Base-by-base conservation (phyloP, 1,140 invertebrate genomes). In the Hydropsyche tenuis region DNA sequence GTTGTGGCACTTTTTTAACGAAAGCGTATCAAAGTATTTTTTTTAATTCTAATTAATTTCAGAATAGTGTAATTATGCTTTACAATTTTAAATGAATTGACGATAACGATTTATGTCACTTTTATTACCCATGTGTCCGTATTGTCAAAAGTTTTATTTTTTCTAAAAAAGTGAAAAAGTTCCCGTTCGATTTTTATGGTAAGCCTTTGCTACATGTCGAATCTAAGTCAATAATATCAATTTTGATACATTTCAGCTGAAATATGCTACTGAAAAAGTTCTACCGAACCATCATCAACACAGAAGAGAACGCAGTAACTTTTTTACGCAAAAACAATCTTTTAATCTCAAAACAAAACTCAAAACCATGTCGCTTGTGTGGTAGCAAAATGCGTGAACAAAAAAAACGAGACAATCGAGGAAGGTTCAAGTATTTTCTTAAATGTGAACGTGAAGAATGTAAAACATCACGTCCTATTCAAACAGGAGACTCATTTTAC, bases 241-340 rank as follows among this genome's bases (percentile, higher is more conserved):
- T 14, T n/a, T n/a, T n/a, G n/a, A n/a, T n/a, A n/a, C n/a, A n/a
- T n/a, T n/a, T n/a, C n/a, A n/a, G n/a, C n/a, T n/a, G n/a, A 46
- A 46, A 46, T 16, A 72, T 64, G 27, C 18, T 63, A 25, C 18
- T 27, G n/a, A 43, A 64, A 63, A 12, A 63, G 16, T 23, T 45
- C 18, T 30, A 65, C 23, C 16, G 43, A 27, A 45, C 43, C 16
- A 25, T 70, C 27, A 37, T 75, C 37, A 37, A 66, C 53, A 14
- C n/a, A 30, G 53, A 75, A 60, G 46, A 43, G 56, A 62, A 25
- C 3, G 43, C 65, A 5, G 60, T 69, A 22, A 11, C 0, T n/a
- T 60, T 63, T 25, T 7, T 75, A 43, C 66, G 64, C 30, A 6
- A 20, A 25, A 25, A 69, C 18, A 25, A 62, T 23, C 14, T 46